Evolutionary conservation across 2,113 vertebrate species (phyloP).

Genomic region (Rhipidura dahli): DNA sequence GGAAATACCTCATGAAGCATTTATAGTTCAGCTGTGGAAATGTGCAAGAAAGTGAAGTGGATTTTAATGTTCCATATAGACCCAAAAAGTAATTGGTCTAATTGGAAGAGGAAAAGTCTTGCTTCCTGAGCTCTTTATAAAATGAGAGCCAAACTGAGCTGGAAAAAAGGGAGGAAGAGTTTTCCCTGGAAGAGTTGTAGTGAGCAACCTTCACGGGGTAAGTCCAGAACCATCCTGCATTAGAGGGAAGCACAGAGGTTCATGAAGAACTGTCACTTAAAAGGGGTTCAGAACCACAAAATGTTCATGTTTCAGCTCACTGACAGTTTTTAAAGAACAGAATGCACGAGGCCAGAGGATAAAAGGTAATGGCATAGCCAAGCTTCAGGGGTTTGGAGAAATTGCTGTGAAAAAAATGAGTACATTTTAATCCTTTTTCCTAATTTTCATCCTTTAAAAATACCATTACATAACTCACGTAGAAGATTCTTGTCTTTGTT

Average conservation of each 20-base stretch:
- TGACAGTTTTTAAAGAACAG: background rate
- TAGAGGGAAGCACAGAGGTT: background rate
- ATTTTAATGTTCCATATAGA: background rate
- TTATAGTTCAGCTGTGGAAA: background rate
- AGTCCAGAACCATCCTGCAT: background rate
- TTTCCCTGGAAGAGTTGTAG: background rate
- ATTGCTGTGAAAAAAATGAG: background rate
- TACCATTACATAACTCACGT: slow-evolving; percentile 24
- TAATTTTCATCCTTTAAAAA: slow-evolving; percentile 36
- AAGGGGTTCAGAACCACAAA: background rate
- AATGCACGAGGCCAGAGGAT: background rate
- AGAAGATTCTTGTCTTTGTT: slow-evolving; percentile 32
- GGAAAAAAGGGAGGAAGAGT: background rate
- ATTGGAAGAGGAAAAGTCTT: slow-evolving; percentile 23
- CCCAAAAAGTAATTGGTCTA: background rate
- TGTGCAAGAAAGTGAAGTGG: background rate
- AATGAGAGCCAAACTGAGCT: background rate
- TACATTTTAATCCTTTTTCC: slow-evolving; percentile 7
- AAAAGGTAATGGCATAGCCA: background rate
- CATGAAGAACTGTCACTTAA: background rate
- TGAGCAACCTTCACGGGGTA: background rate
- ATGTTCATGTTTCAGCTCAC: too few relatives aligned
- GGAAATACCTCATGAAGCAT: background rate
- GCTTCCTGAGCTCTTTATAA: background rate
- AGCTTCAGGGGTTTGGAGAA: background rate